Percentiles rank a stretch among this genome's conserved stretches.
Conservation (phyloP, 2,113 vertebrate species). For the Psittacus erithacus region DNA sequence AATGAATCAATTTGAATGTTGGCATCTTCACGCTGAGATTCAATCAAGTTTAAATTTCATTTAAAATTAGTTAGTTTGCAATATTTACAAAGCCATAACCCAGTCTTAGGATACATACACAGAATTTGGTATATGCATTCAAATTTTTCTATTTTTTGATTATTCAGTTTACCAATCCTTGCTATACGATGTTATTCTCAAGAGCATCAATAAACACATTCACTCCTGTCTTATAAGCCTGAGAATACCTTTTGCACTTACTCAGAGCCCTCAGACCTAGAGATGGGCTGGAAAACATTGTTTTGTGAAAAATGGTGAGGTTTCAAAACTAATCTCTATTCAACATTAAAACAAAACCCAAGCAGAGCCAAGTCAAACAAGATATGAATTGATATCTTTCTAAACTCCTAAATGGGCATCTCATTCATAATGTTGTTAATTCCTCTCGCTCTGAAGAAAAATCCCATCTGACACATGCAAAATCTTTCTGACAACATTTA, state of each 20-base stretch:
- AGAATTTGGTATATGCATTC: not conserved
- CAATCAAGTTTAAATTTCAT: conserved; percentile 44
- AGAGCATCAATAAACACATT: conserved; percentile 39
- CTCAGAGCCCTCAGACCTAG: not conserved
- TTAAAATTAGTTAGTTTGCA: conserved; percentile 15
- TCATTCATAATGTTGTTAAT: not conserved
- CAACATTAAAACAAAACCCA: not conserved
- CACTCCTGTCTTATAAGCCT: conserved; percentile 26
- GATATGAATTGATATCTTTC: not conserved
- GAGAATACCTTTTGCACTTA: conserved; percentile 30
- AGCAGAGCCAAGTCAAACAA: not conserved
- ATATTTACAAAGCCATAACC: not conserved
- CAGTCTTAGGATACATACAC: not conserved
- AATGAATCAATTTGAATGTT: conserved; percentile 49
- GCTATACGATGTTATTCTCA: conserved; percentile 33
- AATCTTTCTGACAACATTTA: not conserved
- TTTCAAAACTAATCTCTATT: conserved; percentile 1
- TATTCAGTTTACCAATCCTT: conserved; percentile 42
- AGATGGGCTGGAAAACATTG: not conserved
- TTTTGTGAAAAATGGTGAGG: not conserved
- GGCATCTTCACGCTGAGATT: conserved; percentile 35
- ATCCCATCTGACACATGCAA: not conserved
- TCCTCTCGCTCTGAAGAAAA: not conserved
- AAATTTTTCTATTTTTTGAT: conserved; percentile 18
- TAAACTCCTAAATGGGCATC: not conserved